Conservation (phyloP, 1,140 invertebrate genomes). For the Procambarus virginalis region DNA sequence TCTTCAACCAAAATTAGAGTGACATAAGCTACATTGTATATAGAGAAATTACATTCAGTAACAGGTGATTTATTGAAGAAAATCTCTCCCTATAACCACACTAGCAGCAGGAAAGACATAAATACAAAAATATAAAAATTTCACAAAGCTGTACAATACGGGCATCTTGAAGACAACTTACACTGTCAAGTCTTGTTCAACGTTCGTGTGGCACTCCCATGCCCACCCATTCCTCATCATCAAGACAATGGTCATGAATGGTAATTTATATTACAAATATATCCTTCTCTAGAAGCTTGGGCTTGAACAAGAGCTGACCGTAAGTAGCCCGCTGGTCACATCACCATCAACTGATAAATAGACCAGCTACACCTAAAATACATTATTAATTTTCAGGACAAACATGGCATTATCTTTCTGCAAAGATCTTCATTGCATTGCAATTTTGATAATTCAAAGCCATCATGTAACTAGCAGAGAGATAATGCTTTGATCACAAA, state of each 20-base stretch:
- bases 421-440: not conserved
- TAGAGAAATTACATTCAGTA: not conserved
- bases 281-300: no score
- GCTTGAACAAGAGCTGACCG: not conserved
- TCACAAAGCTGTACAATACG: constrained; percentile 30
- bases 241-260: no score
- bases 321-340: not conserved
- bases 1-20: no score
- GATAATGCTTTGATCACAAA: not conserved
- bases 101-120: constrained; percentile 19
- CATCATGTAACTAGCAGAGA: not conserved
- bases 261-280: no score
- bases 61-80: not conserved
- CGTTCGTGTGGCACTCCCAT: not conserved
- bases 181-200: constrained; percentile 1
- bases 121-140: constrained; percentile 47
- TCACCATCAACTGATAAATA: not conserved
- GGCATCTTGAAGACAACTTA: constrained; percentile 7
- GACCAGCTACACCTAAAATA: not conserved
- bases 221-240: no score
- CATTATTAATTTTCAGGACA: not conserved
- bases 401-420: not conserved
- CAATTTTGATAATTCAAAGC: not conserved
- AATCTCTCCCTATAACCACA: not conserved
- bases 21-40: no score